phyloP scores from a whole-genome alignment of 1,140 invertebrate species.

The Drosophila pachea region DNA sequence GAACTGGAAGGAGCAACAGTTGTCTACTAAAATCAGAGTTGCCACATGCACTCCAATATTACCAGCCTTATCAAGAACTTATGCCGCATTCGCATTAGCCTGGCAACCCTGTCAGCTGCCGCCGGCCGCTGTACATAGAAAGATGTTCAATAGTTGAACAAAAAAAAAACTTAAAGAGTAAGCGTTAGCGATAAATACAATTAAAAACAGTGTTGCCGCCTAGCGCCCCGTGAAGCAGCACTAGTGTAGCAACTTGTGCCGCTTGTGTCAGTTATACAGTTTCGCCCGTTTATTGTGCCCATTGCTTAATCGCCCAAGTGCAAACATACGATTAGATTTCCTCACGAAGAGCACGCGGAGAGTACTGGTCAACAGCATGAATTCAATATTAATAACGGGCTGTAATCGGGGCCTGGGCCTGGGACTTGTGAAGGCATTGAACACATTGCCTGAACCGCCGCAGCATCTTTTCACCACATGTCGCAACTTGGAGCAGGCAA shows the following conservation, averaged over 20 bases:
- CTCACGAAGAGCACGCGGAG: slow-evolving; percentile 5
- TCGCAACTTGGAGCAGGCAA: slow-evolving; percentile 83
- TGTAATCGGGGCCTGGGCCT: slow-evolving; percentile 92
- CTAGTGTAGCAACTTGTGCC: slow-evolving; percentile 21
- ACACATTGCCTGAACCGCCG: slow-evolving; percentile 80
- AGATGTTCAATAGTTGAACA: slow-evolving; percentile 25
- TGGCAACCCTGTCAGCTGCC: slow-evolving; percentile 60
- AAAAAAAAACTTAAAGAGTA: slow-evolving; percentile 19
- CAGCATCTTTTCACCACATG: slow-evolving; percentile 87
- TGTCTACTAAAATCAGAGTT: slow-evolving; percentile 23
- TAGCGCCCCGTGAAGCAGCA: slow-evolving; percentile 10
- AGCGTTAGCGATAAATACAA: slow-evolving; percentile 45
- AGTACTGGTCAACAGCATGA: slow-evolving; percentile 80
- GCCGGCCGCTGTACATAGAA: slow-evolving; percentile 8
- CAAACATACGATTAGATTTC: slow-evolving; percentile 60
- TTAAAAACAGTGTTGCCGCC: slow-evolving; percentile 31
- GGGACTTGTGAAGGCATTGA: slow-evolving; percentile 86
- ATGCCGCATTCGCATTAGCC: neutral
- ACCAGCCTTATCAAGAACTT: neutral
- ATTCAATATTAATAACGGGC: slow-evolving; percentile 91
- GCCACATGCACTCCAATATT: neutral
- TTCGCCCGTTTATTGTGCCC: slow-evolving; percentile 43
- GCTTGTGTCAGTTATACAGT: slow-evolving; percentile 28
- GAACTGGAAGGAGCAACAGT: slow-evolving; percentile 37
- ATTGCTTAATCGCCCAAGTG: slow-evolving; percentile 49